Evolutionary conservation across 2,888 invertebrate genomes (phyloP).

Genomic region (Nemotelus pantherinus): DNA sequence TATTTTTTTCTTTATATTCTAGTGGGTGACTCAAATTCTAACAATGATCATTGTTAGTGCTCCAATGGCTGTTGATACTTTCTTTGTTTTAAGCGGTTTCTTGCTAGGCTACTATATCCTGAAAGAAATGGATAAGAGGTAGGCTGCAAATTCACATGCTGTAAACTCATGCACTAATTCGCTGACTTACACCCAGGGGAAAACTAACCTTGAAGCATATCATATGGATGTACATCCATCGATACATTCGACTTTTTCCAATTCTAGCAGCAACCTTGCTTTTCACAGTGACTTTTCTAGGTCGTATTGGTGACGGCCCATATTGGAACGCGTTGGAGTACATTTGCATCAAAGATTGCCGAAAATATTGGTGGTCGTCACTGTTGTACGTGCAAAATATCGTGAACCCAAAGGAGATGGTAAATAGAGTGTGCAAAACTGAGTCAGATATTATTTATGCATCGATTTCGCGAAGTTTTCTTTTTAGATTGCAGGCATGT

Average conservation of each 20-base stretch:
- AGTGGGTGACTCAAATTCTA: too few relatives aligned
- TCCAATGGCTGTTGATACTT: constrained; percentile 71
- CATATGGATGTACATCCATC: constrained; percentile 63
- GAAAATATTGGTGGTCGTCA: constrained; percentile 65
- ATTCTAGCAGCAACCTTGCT: constrained; percentile 67
- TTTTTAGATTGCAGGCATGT: too few relatives aligned
- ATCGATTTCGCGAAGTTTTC: too few relatives aligned
- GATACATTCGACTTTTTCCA: constrained; percentile 67
- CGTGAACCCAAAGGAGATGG: constrained; percentile 59
- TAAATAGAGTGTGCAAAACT: constrained; percentile 49
- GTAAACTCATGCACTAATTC: too few relatives aligned
- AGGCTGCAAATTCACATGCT: constrained; percentile 54
- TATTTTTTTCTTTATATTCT: too few relatives aligned
- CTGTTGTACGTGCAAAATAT: constrained; percentile 67
- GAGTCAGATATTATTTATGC: too few relatives aligned
- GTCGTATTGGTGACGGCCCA: constrained; percentile 67
- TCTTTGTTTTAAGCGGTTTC: constrained; percentile 72
- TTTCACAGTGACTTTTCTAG: constrained; percentile 66
- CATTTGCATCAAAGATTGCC: constrained; percentile 56
- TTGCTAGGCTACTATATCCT: constrained; percentile 66
- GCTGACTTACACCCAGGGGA: neutral
- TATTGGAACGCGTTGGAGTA: constrained; percentile 61
- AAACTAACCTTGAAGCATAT: constrained; percentile 4
- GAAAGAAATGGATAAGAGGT: constrained; percentile 62
- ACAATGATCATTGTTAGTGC: constrained; percentile 58